phyloP scores from a whole-genome alignment of 2,113 vertebrate species.

The Anthoscopus minutus region DNA sequence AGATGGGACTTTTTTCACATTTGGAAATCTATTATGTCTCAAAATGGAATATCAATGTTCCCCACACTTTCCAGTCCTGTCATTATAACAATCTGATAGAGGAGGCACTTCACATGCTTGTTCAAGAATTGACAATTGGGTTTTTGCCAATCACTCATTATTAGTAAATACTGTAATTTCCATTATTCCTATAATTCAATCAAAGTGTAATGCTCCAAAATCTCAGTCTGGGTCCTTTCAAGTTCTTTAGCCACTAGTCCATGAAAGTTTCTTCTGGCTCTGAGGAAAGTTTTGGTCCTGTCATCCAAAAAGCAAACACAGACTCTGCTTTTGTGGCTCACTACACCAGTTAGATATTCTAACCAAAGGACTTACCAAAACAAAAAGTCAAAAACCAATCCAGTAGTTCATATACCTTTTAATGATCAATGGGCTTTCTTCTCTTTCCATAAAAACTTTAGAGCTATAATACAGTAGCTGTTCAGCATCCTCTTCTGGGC shows the following conservation, averaged over 20 bases:
- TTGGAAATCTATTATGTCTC: not conserved
- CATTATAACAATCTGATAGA: not conserved
- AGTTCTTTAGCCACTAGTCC: not conserved
- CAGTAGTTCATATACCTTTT: not conserved
- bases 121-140: not conserved
- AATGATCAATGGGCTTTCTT: not conserved
- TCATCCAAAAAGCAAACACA: not conserved
- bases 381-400: not conserved
- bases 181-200: not conserved
- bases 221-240: not conserved
- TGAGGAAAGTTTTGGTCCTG: not conserved
- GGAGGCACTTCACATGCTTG: not conserved
- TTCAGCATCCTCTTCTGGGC: slow-evolving; percentile 52
- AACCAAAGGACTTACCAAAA: not conserved
- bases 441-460: not conserved
- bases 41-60: not conserved
- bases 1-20: not conserved
- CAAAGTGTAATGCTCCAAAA: not conserved
- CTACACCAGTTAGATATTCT: not conserved
- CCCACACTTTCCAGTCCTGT: not conserved
- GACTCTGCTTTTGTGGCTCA: not conserved
- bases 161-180: not conserved
- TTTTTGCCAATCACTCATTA: not conserved
- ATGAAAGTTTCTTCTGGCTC: not conserved
- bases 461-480: not conserved